Percentiles rank a stretch among this genome's conserved stretches.
phyloP scores from a whole-genome alignment of 2,888 invertebrate species.

The Liodrosophila aerea region DNA sequence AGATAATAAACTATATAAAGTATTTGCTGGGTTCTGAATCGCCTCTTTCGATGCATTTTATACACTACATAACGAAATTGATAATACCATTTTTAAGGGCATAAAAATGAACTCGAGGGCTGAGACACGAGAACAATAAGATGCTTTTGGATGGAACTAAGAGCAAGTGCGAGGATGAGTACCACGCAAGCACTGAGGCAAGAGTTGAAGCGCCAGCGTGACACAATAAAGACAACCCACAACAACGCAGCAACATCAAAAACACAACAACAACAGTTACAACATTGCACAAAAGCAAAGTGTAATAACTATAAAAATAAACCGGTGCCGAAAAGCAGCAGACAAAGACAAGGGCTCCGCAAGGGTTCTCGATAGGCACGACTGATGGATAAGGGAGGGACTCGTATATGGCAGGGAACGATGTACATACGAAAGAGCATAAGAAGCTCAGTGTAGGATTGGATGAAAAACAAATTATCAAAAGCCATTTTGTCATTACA shows the following conservation, averaged over 20 bases:
- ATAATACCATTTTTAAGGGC: background rate
- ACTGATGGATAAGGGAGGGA: background rate
- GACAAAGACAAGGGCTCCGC: slow-evolving; percentile 17
- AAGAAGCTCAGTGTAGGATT: background rate
- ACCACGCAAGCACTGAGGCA: slow-evolving; percentile 33
- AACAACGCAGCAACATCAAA: slow-evolving; percentile 16
- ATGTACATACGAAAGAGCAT: slow-evolving; percentile 4
- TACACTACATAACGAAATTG: slow-evolving; percentile 20
- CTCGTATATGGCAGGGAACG: background rate
- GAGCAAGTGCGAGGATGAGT: slow-evolving; percentile 22
- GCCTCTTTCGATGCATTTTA: too few species aligned
- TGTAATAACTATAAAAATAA: slow-evolving; percentile 74
- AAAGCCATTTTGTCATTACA: slow-evolving; percentile 70
- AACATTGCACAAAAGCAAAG: slow-evolving; percentile 53
- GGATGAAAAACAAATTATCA: slow-evolving; percentile 28
- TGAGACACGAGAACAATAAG: slow-evolving; percentile 62
- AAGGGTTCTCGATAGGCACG: background rate
- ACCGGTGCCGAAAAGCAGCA: slow-evolving; percentile 44
- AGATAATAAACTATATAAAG: too few species aligned
- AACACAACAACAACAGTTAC: slow-evolving; percentile 23
- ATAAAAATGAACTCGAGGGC: background rate
- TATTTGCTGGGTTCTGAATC: too few species aligned
- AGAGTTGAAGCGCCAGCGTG: slow-evolving; percentile 67
- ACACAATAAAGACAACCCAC: slow-evolving; percentile 67
- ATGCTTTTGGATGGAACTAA: slow-evolving; percentile 45